A percentile compares a stretch with the other conserved stretches of the same genome.
phyloP scores from a whole-genome alignment of 1,140 invertebrate genomes.

The Brachionus manjavacas region DNA sequence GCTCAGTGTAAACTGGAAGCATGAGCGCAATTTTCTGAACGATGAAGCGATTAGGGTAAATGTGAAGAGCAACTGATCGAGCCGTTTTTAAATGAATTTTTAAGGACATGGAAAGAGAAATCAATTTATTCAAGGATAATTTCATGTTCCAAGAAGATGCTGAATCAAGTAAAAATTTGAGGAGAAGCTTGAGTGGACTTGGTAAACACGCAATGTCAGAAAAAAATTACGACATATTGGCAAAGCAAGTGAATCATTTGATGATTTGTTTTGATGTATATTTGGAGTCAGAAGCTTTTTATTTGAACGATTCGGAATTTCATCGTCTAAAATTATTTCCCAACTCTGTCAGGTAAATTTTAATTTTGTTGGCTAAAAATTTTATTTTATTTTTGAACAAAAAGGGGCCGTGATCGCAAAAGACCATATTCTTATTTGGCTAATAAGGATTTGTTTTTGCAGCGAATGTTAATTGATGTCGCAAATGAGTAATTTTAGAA shows the following conservation, averaged over 20 bases:
- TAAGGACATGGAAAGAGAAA: conserved; percentile 32
- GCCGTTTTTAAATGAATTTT: background rate
- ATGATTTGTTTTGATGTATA: conserved; percentile 79
- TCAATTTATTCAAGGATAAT: conserved; percentile 33
- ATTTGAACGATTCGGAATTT: conserved; percentile 61
- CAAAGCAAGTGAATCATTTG: conserved; percentile 71
- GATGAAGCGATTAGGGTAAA: conserved; percentile 67
- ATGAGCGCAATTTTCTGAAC: conserved; percentile 63
- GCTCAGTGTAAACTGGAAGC: conserved; percentile 65
- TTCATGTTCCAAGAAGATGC: conserved; percentile 52
- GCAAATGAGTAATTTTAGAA: background rate
- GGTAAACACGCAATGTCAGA: conserved; percentile 45
- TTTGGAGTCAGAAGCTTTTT: conserved; percentile 66
- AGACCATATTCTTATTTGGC: conserved; percentile 16
- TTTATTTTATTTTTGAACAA: background rate
- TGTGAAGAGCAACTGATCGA: background rate
- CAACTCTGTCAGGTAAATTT: conserved; percentile 61
- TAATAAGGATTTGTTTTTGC: conserved; percentile 32
- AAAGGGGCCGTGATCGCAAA: conserved; percentile 23
- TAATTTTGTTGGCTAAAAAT: background rate
- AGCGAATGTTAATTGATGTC: background rate
- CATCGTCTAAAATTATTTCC: conserved; percentile 74
- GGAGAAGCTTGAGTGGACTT: conserved; percentile 61
- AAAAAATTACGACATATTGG: conserved; percentile 61
- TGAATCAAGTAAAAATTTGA: conserved; percentile 71